phyloP scores from a whole-genome alignment of 2,797 vertebrate species.

The Lycodopsis pacificus region DNA sequence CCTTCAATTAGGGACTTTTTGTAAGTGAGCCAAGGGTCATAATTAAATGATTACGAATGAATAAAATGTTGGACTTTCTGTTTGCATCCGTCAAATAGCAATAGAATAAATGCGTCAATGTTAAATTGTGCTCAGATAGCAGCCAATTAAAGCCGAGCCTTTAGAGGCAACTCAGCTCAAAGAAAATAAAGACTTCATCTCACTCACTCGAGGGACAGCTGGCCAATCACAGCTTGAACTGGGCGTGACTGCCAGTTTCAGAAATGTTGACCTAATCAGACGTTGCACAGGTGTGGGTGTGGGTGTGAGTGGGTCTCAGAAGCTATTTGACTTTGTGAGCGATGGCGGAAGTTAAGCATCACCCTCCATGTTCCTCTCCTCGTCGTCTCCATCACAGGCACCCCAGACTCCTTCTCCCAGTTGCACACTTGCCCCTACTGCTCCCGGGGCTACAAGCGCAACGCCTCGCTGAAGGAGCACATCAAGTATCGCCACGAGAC shows the following conservation, averaged over 20 bases:
- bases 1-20: background rate
- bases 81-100: background rate
- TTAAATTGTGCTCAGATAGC: no score
- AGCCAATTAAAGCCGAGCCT: no score
- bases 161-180: no score
- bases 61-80: background rate
- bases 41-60: background rate
- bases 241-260: background rate
- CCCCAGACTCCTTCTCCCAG: conserved; percentile 93
- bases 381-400: conserved; percentile 81
- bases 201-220: background rate
- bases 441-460: conserved; percentile 97
- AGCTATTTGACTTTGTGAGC: background rate
- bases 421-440: conserved; percentile 98
- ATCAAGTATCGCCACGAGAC: conserved; percentile 99
- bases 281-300: no score
- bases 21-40: background rate
- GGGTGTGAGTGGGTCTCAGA: no score
- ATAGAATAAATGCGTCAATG: no score
- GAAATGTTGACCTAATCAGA: background rate
- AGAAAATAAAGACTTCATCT: no score
- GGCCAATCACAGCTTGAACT: no score
- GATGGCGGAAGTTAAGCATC: background rate
- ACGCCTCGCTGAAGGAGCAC: conserved; percentile 98
- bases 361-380: background rate